Evolutionary conservation across 1,140 invertebrate species (phyloP).

Genomic region (Diorhabda carinulata): DNA sequence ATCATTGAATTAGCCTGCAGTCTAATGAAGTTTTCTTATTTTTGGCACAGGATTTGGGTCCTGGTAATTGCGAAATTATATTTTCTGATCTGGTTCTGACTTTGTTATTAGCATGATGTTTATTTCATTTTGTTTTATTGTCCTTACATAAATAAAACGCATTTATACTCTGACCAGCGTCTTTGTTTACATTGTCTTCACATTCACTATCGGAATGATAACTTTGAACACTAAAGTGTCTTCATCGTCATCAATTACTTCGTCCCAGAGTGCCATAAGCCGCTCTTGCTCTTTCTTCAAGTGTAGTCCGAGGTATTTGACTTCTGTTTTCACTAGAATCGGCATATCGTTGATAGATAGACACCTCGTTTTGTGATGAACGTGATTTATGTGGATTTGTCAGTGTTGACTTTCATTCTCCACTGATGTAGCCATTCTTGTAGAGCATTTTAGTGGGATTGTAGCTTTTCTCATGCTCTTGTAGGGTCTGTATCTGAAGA

Average conservation of each 20-base stretch:
- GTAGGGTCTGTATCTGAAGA: too few relatives aligned
- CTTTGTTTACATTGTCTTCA: not conserved
- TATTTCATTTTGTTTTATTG: not conserved
- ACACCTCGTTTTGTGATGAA: too few relatives aligned
- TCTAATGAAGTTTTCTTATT: not conserved
- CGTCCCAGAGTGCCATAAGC: conserved; percentile 3
- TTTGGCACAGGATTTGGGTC: not conserved
- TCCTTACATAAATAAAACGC: not conserved
- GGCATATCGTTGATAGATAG: too few relatives aligned
- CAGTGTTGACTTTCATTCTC: too few relatives aligned
- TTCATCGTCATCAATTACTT: not conserved
- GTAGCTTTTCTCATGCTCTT: too few relatives aligned
- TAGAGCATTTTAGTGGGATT: too few relatives aligned
- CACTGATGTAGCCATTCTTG: too few relatives aligned
- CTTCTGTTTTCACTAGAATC: too few relatives aligned
- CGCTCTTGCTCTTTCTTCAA: not conserved
- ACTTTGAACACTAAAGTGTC: conserved; percentile 9
- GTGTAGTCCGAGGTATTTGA: not conserved
- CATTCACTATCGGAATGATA: conserved; percentile 7
- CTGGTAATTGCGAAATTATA: conserved; percentile 4
- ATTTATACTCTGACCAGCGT: not conserved
- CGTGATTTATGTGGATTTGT: too few relatives aligned
- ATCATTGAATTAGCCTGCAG: conserved; percentile 1
- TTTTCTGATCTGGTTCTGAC: conserved; percentile 10
- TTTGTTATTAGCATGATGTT: not conserved